phyloP scores from a whole-genome alignment of 2,113 vertebrate genomes.

The Peromyscus polionotus region DNA sequence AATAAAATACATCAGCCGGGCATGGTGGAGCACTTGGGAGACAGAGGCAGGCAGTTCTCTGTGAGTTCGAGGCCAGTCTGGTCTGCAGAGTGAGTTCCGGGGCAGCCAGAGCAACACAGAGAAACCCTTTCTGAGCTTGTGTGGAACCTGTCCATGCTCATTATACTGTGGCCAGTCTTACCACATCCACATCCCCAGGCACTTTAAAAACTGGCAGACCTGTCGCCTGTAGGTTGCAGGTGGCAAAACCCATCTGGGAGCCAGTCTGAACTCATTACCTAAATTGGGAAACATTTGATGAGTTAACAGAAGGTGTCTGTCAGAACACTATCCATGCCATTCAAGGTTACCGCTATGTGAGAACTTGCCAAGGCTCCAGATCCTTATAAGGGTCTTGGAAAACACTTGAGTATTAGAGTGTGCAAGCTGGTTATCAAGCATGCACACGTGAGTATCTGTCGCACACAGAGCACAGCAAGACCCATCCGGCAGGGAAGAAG shows the following conservation, averaged over 20 bases:
- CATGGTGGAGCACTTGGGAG: neutral
- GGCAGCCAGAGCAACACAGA: neutral
- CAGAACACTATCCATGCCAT: neutral
- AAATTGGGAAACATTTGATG: neutral
- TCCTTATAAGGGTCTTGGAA: conserved; percentile 4
- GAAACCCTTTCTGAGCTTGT: neutral
- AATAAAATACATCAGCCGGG: neutral
- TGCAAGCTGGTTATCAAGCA: neutral
- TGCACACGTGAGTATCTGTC: neutral
- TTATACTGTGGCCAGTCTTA: neutral
- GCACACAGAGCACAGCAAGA: neutral
- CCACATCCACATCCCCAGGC: neutral
- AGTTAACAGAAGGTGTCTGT: neutral
- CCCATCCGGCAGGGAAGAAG: neutral
- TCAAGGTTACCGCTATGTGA: neutral
- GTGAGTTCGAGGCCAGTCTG: neutral
- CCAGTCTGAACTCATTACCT: neutral
- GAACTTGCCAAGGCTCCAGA: conserved; percentile 1
- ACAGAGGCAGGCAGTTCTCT: neutral
- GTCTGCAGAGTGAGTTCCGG: neutral
- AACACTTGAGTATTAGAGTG: neutral
- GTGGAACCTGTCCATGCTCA: neutral
- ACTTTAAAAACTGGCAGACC: neutral
- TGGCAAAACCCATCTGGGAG: neutral
- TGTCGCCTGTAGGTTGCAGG: neutral